Evolutionary conservation across 2,888 invertebrate species (phyloP).

Genomic region (Chromoteleia sp.): DNA sequence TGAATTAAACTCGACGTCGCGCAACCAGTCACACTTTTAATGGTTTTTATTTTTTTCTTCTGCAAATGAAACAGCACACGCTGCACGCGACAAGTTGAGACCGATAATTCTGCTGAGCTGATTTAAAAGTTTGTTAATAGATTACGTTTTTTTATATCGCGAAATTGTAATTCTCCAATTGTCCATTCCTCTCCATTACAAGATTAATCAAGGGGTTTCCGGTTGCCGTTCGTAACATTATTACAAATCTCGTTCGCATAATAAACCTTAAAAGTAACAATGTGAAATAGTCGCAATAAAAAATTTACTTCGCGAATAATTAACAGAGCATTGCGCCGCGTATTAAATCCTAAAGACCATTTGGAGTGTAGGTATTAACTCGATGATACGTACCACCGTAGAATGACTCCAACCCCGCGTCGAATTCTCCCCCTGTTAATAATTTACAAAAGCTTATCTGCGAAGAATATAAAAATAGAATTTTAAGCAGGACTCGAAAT

Average conservation of each 20-base stretch:
- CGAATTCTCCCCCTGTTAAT: slow-evolving; percentile 46
- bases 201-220: not conserved
- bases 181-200: not conserved
- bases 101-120: slow-evolving; percentile 24
- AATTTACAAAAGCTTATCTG: slow-evolving; percentile 53
- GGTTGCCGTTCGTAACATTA: slow-evolving; percentile 4
- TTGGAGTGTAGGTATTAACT: slow-evolving; percentile 25
- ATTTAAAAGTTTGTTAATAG: slow-evolving; percentile 38
- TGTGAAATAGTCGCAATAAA: slow-evolving; percentile 23
- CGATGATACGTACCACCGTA: slow-evolving; percentile 24
- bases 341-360: slow-evolving; percentile 37
- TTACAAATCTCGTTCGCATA: slow-evolving; percentile 5
- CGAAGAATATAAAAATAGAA: slow-evolving; percentile 58
- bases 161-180: not conserved
- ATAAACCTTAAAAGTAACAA: slow-evolving; percentile 30
- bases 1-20: slow-evolving; percentile 44
- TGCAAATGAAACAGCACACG: slow-evolving; percentile 22
- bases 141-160: slow-evolving; percentile 1
- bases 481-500: slow-evolving; percentile 52
- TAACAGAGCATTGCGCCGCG: slow-evolving; percentile 37
- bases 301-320: slow-evolving; percentile 44
- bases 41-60: slow-evolving; percentile 33
- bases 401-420: slow-evolving; percentile 1
- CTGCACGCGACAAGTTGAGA: slow-evolving; percentile 14
- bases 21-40: slow-evolving; percentile 35